Evolutionary conservation across 2,797 vertebrate species (phyloP).

Genomic region (Parauchenoglanis punctatus): DNA sequence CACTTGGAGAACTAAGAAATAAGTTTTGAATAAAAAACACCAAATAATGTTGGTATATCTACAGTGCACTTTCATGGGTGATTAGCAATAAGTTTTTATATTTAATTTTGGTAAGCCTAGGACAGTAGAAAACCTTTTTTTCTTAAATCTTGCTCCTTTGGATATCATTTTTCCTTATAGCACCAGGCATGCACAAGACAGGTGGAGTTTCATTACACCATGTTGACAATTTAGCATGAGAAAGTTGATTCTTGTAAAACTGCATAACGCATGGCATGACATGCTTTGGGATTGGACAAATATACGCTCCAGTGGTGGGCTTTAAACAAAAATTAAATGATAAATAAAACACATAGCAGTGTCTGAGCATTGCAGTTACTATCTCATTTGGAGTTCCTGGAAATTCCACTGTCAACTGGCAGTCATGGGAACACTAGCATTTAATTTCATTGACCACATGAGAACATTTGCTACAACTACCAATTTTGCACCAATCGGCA

Average conservation of each 20-base stretch:
- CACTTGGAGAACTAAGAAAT: neutral
- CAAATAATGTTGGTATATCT: neutral
- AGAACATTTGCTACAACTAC: neutral
- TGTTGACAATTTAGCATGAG: neutral
- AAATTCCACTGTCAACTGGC: neutral
- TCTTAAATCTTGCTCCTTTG: neutral
- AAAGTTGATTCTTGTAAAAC: neutral
- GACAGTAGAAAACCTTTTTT: no score
- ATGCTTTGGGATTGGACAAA: neutral
- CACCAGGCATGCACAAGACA: neutral
- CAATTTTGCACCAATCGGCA: neutral
- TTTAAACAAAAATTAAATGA: neutral
- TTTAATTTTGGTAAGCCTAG: no score
- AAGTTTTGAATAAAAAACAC: neutral
- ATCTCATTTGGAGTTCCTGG: neutral
- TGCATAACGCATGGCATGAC: neutral
- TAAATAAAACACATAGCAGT: neutral
- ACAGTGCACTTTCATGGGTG: neutral
- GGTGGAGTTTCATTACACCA: neutral
- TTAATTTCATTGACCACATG: neutral
- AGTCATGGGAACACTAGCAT: neutral
- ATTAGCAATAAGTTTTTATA: neutral
- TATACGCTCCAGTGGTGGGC: neutral
- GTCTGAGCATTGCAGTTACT: neutral
- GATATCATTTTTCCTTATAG: neutral